Base-by-base conservation (phyloP, 2,797 vertebrate species). In the Acridotheres tristis region DNA sequence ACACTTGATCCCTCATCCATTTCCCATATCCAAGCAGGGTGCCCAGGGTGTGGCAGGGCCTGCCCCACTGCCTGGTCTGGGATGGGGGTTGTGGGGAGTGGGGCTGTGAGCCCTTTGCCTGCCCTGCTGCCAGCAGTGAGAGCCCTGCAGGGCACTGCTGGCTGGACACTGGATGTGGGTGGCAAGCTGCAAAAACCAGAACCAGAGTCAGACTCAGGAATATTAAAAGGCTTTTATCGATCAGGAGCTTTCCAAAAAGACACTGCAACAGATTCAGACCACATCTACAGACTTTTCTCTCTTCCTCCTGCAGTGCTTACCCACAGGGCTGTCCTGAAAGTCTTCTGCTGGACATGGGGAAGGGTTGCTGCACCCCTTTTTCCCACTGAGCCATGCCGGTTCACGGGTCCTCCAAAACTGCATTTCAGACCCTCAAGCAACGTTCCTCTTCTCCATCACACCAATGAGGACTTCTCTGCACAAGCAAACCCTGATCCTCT, bases 11-110 rank as follows among this genome's bases (percentile, higher is more conserved):
- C 7, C 5, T 27, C n/a, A 25, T n/a, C 68, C 51, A 19, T 59
- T 50, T 68, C 38, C 34, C 0, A 0, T 42, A 21, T 5, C 18
- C 3, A 4, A 36, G 38, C 0, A 0, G 27, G 50, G 45, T 30
- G 36, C 9, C 53, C 40, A 16, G 23, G 22, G 29, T 43, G 29
- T 26, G 42, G 29, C 62, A 74, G 62, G 5, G 4, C 17, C 48
- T 23, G 78, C 51, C 23, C 45, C 3, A 1, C 36, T 83, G 76
- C 38, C 36, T 0, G 0, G 43, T 61, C 26, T 9, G 4, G 30
- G 45, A 11, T 42, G 58, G n/a, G 18, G 11, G 13, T 8, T 8
- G 20, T 7, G 11, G 48, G 34, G 17, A 69, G 42, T 3, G 5
- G 34, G 16, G 13, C 59, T 9, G 26, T 3, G 13, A 27, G 47